Conservation (phyloP, 1,140 invertebrate genomes). For the Cylas formicarius region DNA sequence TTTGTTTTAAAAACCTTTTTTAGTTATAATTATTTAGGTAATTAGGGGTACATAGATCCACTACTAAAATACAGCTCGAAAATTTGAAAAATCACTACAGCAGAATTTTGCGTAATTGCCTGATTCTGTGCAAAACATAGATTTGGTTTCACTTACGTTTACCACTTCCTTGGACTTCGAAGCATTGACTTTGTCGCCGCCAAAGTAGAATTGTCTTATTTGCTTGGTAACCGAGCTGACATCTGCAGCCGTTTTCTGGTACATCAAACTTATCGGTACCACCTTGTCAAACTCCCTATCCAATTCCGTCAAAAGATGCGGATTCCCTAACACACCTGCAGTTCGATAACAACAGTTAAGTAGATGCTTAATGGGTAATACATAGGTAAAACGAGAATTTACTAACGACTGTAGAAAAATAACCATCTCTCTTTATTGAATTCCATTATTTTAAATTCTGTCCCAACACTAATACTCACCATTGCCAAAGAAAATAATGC, state of each 20-base stretch:
- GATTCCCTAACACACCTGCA: conserved; percentile 20
- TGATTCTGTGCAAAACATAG: conserved; percentile 1
- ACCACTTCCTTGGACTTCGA: conserved; percentile 45
- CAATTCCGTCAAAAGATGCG: conserved; percentile 45
- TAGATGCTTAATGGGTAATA: no score
- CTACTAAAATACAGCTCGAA: neutral
- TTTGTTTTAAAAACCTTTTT: no score
- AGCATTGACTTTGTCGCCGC: conserved; percentile 43
- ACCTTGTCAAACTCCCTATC: conserved; percentile 50
- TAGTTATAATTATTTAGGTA: no score
- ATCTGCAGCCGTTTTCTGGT: conserved; percentile 49
- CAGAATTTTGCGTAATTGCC: conserved; percentile 4
- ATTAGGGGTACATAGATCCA: conserved; percentile 9
- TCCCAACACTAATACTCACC: no score
- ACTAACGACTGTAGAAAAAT: no score
- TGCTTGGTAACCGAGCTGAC: conserved; percentile 45
- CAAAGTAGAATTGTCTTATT: conserved; percentile 56
- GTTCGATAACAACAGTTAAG: neutral
- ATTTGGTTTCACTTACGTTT: conserved; percentile 44
- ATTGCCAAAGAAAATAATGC: no score
- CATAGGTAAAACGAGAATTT: no score
- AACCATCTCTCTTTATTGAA: no score
- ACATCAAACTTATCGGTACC: conserved; percentile 54
- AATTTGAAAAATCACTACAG: neutral
- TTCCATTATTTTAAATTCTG: no score